phyloP scores from a whole-genome alignment of 2,113 vertebrate genomes.

The Motacilla alba region DNA sequence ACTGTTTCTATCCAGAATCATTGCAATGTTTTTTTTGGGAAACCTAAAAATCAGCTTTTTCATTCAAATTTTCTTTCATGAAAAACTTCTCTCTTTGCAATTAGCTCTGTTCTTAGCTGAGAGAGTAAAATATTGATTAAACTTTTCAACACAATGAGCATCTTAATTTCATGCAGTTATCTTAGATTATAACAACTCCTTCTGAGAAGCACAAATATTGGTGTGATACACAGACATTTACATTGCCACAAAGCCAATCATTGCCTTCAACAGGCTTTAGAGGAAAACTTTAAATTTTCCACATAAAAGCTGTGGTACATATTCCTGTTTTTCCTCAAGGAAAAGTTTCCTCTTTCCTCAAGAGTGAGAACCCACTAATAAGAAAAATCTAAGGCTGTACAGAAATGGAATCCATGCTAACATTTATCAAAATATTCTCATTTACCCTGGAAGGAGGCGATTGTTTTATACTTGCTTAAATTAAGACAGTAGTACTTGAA shows the following conservation, averaged over 20 bases:
- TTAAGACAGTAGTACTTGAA: not conserved
- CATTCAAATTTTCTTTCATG: not conserved
- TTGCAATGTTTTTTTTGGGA: not conserved
- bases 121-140: not conserved
- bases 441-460: not conserved
- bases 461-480: not conserved
- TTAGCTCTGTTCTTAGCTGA: not conserved
- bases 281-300: not conserved
- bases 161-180: not conserved
- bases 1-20: not conserved
- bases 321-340: not conserved
- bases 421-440: not conserved
- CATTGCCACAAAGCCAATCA: not conserved
- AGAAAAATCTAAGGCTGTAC: not conserved
- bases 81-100: not conserved
- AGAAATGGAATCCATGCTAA: not conserved
- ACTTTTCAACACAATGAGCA: not conserved
- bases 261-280: not conserved
- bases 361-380: not conserved
- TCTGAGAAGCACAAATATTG: not conserved
- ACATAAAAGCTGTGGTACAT: not conserved
- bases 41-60: not conserved
- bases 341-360: not conserved
- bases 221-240: not conserved
- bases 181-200: not conserved